Percentiles rank a stretch among this genome's conserved stretches.
phyloP scores from a whole-genome alignment of 2,797 vertebrate species.

The Oreortyx pictus region DNA sequence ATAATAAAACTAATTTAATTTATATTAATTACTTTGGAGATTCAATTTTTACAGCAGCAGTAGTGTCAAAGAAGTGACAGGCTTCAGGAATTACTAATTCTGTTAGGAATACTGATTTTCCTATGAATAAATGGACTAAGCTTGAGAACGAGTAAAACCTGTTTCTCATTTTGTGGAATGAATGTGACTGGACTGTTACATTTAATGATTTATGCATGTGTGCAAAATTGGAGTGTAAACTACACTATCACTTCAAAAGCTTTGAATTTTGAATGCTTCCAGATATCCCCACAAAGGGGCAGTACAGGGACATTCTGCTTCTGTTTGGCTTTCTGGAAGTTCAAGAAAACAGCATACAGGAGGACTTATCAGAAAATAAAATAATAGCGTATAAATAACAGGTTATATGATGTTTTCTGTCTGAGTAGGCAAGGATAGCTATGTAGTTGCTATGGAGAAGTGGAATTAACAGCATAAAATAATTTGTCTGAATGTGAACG shows the following conservation, averaged over 20 bases:
- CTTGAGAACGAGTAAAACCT: conserved; percentile 1
- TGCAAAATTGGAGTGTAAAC: neutral
- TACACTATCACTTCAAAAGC: neutral
- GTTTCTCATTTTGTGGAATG: conserved; percentile 5
- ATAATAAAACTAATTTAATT: neutral
- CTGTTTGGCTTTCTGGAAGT: neutral
- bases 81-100: conserved; percentile 4
- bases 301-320: neutral
- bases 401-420: neutral
- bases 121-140: neutral
- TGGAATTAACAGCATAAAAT: neutral
- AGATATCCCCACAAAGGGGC: conserved; percentile 60
- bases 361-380: neutral
- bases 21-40: neutral
- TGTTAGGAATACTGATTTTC: neutral
- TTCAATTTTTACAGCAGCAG: neutral
- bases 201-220: conserved; percentile 39
- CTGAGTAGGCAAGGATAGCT: neutral
- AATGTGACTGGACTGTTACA: conserved; percentile 2
- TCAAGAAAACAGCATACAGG: neutral
- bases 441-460: neutral
- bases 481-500: neutral
- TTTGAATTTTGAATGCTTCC: neutral
- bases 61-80: neutral
- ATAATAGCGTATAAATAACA: neutral